phyloP scores from a whole-genome alignment of 2,113 vertebrate species.

The Colaptes auratus region DNA sequence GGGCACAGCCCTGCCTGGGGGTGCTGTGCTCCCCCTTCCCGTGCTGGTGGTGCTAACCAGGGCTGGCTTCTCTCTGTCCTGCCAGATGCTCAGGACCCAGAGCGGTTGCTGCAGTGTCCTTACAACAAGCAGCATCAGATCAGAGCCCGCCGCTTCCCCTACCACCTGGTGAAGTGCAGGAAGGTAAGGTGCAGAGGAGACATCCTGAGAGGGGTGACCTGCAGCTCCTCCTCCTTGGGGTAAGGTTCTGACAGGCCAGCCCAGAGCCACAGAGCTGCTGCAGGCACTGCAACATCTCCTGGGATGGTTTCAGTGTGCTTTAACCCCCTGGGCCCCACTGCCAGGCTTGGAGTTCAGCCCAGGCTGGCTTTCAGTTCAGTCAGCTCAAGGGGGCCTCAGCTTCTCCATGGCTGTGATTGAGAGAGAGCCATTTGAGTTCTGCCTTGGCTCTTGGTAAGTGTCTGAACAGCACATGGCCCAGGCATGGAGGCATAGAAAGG shows the following conservation, averaged over 20 bases:
- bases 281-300: too few species aligned
- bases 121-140: constrained; percentile 87
- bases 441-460: not conserved
- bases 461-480: not conserved
- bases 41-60: not conserved
- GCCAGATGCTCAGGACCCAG: constrained; percentile 79
- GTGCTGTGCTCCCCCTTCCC: not conserved
- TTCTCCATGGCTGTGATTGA: not conserved
- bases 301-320: not conserved
- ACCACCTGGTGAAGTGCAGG: constrained; percentile 91
- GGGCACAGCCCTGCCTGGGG: not conserved
- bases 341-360: not conserved
- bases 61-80: not conserved
- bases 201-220: rapidly evolving
- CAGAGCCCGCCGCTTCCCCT: constrained; percentile 86
- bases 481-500: too few species aligned
- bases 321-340: not conserved
- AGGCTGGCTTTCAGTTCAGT: not conserved
- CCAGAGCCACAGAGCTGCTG: too few species aligned
- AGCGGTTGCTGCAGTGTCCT: constrained; percentile 86
- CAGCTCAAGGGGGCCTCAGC: not conserved
- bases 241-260: too few species aligned
- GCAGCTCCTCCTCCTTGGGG: not conserved
- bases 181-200: constrained; percentile 77
- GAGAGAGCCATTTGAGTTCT: not conserved